Evolutionary conservation across 2,888 invertebrate species (phyloP).

Genomic region (Augiades crinisus): DNA sequence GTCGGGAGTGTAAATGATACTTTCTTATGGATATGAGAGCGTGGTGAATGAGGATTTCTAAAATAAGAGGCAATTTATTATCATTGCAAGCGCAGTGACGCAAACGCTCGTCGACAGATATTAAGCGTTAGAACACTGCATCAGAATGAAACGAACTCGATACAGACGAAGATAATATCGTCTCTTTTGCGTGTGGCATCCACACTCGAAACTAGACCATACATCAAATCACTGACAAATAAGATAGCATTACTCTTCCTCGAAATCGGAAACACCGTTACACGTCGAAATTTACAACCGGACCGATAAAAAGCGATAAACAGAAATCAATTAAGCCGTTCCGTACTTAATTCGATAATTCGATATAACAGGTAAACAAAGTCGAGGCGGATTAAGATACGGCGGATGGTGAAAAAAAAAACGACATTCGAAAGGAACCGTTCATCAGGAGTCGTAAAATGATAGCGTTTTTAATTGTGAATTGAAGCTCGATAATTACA

Average conservation of each 20-base stretch:
- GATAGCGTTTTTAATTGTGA: conserved; percentile 42
- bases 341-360: conserved; percentile 27
- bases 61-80: conserved; percentile 78
- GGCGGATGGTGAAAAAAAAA: conserved; percentile 33
- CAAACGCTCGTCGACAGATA: conserved; percentile 77
- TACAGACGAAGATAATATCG: conserved; percentile 51
- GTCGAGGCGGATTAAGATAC: conserved; percentile 34
- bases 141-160: conserved; percentile 55
- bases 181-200: conserved; percentile 52
- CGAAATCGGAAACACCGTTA: conserved; percentile 28
- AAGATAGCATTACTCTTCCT: conserved; percentile 42
- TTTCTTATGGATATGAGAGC: conserved; percentile 55
- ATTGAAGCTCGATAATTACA: conserved; percentile 38
- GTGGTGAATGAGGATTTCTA: conserved; percentile 74
- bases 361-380: conserved; percentile 25
- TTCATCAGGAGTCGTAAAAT: conserved; percentile 40
- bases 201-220: conserved; percentile 50
- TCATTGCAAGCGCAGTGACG: conserved; percentile 69
- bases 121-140: conserved; percentile 72
- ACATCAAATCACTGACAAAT: conserved; percentile 60
- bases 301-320: conserved; percentile 26
- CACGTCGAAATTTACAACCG: conserved; percentile 25
- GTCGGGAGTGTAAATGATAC: conserved; percentile 59
- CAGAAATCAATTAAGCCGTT: conserved; percentile 30
- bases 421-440: conserved; percentile 35